phyloP scores from a whole-genome alignment of 2,113 vertebrate genomes.

The Callipepla californica region DNA sequence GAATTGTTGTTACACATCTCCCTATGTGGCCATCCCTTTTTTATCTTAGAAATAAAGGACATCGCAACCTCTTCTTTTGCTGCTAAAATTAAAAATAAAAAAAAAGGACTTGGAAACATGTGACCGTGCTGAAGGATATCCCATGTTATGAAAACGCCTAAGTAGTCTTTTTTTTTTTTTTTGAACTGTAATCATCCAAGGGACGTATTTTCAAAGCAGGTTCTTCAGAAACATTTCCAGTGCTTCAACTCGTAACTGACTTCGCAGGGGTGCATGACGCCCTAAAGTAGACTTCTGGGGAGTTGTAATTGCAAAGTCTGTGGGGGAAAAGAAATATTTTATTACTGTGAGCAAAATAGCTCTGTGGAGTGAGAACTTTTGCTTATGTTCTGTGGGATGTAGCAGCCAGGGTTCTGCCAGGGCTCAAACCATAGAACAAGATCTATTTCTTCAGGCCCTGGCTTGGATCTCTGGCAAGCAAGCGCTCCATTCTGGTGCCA shows the following conservation, averaged over 20 bases:
- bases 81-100: not conserved
- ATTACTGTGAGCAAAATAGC: not conserved
- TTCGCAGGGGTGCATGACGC: not conserved
- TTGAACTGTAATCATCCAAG: not conserved
- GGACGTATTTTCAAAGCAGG: slow-evolving; percentile 29
- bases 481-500: not conserved
- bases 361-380: not conserved
- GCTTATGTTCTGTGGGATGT: not conserved
- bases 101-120: not conserved
- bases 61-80: not conserved
- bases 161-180: not conserved
- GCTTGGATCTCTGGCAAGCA: not conserved
- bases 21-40: not conserved
- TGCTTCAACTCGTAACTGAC: not conserved
- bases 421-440: not conserved
- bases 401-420: not conserved
- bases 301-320: not conserved
- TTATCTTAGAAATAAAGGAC: not conserved
- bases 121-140: not conserved
- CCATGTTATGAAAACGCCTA: not conserved
- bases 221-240: not conserved
- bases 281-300: not conserved
- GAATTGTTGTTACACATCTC: not conserved
- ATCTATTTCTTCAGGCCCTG: not conserved
- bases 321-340: not conserved